Conservation (phyloP, 1,140 invertebrate species). For the Cardiocondyla obscurior region DNA sequence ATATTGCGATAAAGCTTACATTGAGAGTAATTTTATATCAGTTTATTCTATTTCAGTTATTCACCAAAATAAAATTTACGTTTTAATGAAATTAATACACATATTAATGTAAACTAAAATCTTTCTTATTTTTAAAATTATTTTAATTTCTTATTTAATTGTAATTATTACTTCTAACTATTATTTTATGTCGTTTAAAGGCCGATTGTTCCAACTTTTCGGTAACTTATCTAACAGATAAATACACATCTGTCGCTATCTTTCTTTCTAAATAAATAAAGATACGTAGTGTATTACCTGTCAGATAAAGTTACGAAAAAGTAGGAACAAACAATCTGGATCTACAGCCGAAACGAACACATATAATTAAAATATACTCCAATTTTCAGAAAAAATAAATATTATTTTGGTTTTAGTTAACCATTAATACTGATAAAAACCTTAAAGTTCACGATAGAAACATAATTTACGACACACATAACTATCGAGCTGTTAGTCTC, state of each 20-base stretch:
- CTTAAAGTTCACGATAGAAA: background rate
- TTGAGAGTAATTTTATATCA: background rate
- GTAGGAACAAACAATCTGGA: no score
- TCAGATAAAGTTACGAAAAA: no score
- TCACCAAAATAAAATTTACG: background rate
- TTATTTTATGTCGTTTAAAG: background rate
- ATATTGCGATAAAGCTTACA: no score
- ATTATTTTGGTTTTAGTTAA: background rate
- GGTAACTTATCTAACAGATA: no score
- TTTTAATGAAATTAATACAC: background rate
- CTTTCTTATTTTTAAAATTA: background rate
- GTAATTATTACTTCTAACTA: background rate
- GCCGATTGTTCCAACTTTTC: no score
- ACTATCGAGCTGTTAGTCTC: constrained; percentile 82
- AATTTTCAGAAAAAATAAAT: background rate
- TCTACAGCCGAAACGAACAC: background rate
- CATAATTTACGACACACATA: constrained; percentile 73
- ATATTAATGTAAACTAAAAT: background rate
- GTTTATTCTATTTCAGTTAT: background rate
- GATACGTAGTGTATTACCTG: no score
- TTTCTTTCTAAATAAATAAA: no score
- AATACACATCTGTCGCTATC: no score
- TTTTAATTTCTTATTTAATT: background rate
- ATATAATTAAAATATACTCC: background rate
- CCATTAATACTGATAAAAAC: background rate